phyloP scores from a whole-genome alignment of 2,797 vertebrate genomes.

The Pangasius krempfi region DNA sequence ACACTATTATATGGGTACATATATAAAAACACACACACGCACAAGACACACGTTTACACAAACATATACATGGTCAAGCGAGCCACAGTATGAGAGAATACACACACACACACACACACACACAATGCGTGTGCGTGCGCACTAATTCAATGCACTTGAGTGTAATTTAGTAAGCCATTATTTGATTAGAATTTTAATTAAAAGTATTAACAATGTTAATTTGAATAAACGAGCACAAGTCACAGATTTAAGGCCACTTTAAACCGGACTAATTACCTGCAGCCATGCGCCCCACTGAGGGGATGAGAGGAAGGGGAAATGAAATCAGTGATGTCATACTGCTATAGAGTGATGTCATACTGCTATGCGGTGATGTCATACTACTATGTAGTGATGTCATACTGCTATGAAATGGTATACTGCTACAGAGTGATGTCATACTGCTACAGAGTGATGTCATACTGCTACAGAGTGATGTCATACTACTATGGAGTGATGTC shows the following conservation, averaged over 20 bases:
- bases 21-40: background rate
- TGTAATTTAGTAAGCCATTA: background rate
- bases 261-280: conserved; percentile 1
- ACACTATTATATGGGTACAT: background rate
- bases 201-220: background rate
- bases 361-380: background rate
- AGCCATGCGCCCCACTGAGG: background rate
- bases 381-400: background rate
- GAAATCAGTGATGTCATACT: background rate
- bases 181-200: background rate
- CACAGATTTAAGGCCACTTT: background rate
- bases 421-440: background rate
- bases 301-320: background rate
- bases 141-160: background rate
- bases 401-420: background rate
- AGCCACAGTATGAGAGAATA: background rate
- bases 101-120: background rate
- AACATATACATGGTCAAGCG: background rate
- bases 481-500: background rate
- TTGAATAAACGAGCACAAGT: background rate
- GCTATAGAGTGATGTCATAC: background rate
- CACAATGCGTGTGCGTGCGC: background rate
- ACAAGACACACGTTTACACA: background rate
- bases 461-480: background rate
- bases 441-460: background rate